phyloP scores from a whole-genome alignment of 2,888 invertebrate species.

The Nipponacmea schrenckii region DNA sequence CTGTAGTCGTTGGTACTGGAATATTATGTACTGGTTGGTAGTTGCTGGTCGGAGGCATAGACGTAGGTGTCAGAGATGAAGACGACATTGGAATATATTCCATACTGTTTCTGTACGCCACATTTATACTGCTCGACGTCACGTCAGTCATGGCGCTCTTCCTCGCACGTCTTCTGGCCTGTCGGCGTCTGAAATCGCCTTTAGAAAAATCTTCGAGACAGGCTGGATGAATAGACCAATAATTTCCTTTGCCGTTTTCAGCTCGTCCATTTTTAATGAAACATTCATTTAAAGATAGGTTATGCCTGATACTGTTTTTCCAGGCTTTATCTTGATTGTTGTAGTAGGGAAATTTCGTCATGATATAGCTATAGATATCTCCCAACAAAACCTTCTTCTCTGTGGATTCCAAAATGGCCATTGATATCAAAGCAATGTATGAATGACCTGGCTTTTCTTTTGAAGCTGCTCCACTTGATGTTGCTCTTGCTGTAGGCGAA shows the following conservation, averaged over 20 bases:
- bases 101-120: conserved; percentile 30
- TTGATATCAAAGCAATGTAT: conserved; percentile 65
- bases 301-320: conserved; percentile 65
- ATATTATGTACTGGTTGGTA: too few species aligned
- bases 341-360: conserved; percentile 60
- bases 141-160: conserved; percentile 34
- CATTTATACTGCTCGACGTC: neutral
- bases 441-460: conserved; percentile 56
- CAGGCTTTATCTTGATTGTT: conserved; percentile 62
- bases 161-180: conserved; percentile 89
- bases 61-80: conserved; percentile 29
- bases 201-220: conserved; percentile 95
- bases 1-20: too few species aligned
- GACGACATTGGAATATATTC: conserved; percentile 52
- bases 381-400: conserved; percentile 61
- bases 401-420: conserved; percentile 61
- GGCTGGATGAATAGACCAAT: conserved; percentile 98
- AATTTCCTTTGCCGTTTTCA: conserved; percentile 93
- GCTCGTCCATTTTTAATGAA: conserved; percentile 63
- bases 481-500: neutral
- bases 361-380: conserved; percentile 65
- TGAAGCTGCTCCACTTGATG: neutral
- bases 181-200: conserved; percentile 93
- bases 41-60: too few species aligned
- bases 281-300: conserved; percentile 64